Percentiles rank a stretch among this genome's conserved stretches.
phyloP scores from a whole-genome alignment of 1,140 invertebrate species.

The Drosophila sulfurigaster region DNA sequence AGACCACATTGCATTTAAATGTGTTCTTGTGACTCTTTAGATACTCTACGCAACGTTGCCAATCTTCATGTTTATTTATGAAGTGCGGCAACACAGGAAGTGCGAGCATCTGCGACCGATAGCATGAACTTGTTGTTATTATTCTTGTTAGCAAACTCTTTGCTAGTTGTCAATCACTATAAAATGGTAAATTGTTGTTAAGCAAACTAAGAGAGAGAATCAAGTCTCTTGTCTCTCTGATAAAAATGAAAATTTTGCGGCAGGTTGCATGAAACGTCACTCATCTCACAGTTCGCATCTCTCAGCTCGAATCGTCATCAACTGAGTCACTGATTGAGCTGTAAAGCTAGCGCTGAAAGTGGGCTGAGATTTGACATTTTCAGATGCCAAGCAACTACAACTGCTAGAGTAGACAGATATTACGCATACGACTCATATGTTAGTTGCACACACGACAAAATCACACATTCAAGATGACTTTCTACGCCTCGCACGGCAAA shows the following conservation, averaged over 20 bases:
- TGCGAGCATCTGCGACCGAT: conserved; percentile 33
- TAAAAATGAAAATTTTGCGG: conserved; percentile 21
- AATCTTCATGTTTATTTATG: conserved; percentile 11
- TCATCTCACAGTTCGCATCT: neutral
- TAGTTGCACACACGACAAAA: conserved; percentile 29
- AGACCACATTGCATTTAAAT: neutral
- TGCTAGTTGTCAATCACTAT: conserved; percentile 49
- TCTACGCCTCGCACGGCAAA: conserved; percentile 37
- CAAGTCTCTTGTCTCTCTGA: neutral
- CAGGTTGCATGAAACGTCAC: conserved; percentile 26
- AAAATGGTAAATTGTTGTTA: conserved; percentile 47
- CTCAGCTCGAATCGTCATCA: neutral
- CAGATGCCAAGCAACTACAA: conserved; percentile 39
- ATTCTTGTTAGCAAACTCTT: conserved; percentile 52
- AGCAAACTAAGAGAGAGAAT: conserved; percentile 10
- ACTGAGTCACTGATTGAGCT: conserved; percentile 49
- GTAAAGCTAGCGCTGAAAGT: conserved; percentile 11
- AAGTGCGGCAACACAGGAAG: conserved; percentile 18
- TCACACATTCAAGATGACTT: conserved; percentile 53
- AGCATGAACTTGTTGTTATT: conserved; percentile 41
- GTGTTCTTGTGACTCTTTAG: neutral
- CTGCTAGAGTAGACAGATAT: conserved; percentile 35
- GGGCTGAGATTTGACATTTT: conserved; percentile 47
- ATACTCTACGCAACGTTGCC: conserved; percentile 4
- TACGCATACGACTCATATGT: conserved; percentile 57